These are phyloP conservation scores for Gymnocephalus cernua DNA, from an alignment of 2,113 vertebrate species.

Conservation along the genomic window DNA sequence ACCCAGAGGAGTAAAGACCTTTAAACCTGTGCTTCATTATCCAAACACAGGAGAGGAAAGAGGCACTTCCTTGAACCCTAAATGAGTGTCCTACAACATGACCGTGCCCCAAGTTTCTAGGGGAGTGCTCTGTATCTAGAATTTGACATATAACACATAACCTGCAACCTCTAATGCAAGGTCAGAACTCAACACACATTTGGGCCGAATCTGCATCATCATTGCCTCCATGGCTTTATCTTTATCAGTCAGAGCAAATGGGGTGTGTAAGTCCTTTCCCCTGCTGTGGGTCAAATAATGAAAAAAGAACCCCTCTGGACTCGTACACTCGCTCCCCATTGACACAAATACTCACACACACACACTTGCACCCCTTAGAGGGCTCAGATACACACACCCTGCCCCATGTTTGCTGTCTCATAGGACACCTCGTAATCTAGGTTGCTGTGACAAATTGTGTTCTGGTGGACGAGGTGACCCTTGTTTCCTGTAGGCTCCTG, in stretches of 20 bases:
- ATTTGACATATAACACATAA: slow-evolving; percentile 33
- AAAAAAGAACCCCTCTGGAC: slow-evolving; percentile 33
- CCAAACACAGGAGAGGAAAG: slow-evolving; percentile 9
- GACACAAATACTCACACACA: slow-evolving; percentile 39
- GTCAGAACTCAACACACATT: slow-evolving; percentile 27
- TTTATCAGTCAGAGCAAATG: slow-evolving; percentile 49
- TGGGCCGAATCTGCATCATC: slow-evolving; percentile 31
- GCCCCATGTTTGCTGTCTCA: slow-evolving; percentile 37
- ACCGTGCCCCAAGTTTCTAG: neutral
- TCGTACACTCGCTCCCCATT: slow-evolving; percentile 18
- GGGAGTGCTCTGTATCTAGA: slow-evolving; percentile 29
- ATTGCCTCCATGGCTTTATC: slow-evolving; percentile 12
- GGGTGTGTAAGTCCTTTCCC: slow-evolving; percentile 38
- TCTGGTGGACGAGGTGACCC: slow-evolving; percentile 53
- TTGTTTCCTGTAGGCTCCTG: slow-evolving; percentile 43
- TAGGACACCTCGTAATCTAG: slow-evolving; percentile 57
- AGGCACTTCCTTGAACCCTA: slow-evolving; percentile 13
- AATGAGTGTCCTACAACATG: slow-evolving; percentile 22
- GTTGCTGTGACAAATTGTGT: slow-evolving; percentile 65
- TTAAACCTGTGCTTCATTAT: slow-evolving; percentile 44
- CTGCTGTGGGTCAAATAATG: slow-evolving; percentile 46
- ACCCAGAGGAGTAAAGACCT: slow-evolving; percentile 13
- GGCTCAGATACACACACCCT: slow-evolving; percentile 28
- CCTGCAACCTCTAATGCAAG: slow-evolving; percentile 28
- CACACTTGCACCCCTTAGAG: slow-evolving; percentile 17